A percentile compares a stretch with the other conserved stretches of the same genome.
Conservation (phyloP, 2,888 invertebrate genomes). For the Spodoptera picta region DNA sequence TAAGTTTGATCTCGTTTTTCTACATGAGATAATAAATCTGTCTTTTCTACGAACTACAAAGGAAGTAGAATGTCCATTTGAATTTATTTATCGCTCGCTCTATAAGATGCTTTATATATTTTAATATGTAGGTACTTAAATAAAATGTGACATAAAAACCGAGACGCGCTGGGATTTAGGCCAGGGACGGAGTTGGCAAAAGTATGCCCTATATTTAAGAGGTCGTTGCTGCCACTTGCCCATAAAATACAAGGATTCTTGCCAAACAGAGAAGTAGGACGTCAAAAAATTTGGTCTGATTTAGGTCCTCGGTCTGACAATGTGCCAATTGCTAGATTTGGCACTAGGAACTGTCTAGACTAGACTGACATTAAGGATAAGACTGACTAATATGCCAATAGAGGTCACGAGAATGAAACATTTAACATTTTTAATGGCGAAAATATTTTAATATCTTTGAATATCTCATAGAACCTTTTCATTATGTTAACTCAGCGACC, state of each 20-base stretch:
- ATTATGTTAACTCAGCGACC: too few species aligned
- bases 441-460: too few species aligned
- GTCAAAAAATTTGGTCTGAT: constrained; percentile 48
- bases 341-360: constrained; percentile 43
- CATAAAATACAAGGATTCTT: constrained; percentile 32
- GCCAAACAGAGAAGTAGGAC: constrained; percentile 55
- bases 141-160: not conserved
- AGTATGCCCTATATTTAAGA: constrained; percentile 10
- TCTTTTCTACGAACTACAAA: too few species aligned
- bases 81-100: constrained; percentile 8
- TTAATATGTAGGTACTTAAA: constrained; percentile 3
- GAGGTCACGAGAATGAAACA: constrained; percentile 14
- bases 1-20: too few species aligned
- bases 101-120: too few species aligned
- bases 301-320: constrained; percentile 46
- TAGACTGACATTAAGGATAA: constrained; percentile 24
- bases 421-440: not conserved
- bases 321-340: constrained; percentile 57
- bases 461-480: too few species aligned
- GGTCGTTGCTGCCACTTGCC: constrained; percentile 18
- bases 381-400: not conserved
- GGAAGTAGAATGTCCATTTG: not conserved
- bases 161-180: constrained; percentile 12
- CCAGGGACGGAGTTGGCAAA: constrained; percentile 20
- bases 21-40: too few species aligned